Conservation (phyloP, 2,797 vertebrate species). For the Ciconia nigra region DNA sequence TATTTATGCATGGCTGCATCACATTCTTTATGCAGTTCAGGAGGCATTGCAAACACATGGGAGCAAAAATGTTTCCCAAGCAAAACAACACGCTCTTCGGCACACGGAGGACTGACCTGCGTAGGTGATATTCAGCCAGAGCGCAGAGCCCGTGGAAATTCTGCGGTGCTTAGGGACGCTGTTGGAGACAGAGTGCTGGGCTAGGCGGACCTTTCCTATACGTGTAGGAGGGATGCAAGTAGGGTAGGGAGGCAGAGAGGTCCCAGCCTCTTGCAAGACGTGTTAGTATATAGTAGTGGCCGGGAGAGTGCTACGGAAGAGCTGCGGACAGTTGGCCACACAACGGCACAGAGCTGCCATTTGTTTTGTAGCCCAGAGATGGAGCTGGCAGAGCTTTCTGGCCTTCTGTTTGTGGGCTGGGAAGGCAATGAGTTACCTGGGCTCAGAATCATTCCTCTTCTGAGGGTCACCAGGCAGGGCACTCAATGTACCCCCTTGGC, state of each 20-base stretch:
- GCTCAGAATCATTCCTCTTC: background rate
- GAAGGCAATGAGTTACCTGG: background rate
- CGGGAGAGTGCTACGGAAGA: background rate
- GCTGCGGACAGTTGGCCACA: background rate
- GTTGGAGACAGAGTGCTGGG: background rate
- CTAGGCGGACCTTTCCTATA: background rate
- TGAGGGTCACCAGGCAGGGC: background rate
- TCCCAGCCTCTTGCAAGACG: background rate
- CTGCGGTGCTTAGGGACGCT: background rate
- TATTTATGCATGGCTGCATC: background rate
- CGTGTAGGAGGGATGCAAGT: background rate
- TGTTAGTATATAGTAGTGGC: background rate
- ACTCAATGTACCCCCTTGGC: background rate
- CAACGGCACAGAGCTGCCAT: background rate
- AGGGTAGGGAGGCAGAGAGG: background rate
- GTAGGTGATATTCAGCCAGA: background rate
- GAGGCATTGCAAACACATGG: background rate
- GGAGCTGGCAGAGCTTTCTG: background rate
- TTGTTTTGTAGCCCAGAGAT: background rate
- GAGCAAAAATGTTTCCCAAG: background rate
- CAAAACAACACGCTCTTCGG: fast-evolving
- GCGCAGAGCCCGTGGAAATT: background rate
- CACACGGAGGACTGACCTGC: fast-evolving
- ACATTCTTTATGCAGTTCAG: background rate
- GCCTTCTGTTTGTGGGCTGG: background rate